Evolutionary conservation across 1,140 invertebrate genomes (phyloP).

Genomic region (Tetragnatha versicolor): DNA sequence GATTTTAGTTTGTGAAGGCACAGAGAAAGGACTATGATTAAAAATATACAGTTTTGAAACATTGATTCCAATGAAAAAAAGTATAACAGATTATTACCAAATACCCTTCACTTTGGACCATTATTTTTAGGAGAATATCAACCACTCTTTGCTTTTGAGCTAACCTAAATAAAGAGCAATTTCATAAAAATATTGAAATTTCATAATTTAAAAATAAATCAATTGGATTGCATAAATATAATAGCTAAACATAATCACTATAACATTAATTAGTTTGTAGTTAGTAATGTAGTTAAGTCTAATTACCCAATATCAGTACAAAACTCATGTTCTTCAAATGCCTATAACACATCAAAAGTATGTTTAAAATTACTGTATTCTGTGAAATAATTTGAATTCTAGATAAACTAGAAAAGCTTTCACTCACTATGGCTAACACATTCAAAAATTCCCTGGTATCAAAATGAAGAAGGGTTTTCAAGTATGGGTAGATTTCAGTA

Average conservation of each 20-base stretch:
- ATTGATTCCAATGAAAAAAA: not conserved
- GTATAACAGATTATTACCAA: conserved; percentile 66
- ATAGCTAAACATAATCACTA: no score
- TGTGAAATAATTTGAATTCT: not conserved
- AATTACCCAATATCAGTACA: conserved; percentile 73
- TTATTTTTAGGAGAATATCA: conserved; percentile 80
- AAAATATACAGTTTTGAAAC: not conserved
- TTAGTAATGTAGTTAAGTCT: not conserved
- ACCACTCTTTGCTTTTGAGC: conserved; percentile 73
- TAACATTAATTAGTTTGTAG: no score
- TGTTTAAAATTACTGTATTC: not conserved
- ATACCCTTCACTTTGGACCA: conserved; percentile 74
- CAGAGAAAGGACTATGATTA: not conserved
- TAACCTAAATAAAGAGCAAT: conserved; percentile 26
- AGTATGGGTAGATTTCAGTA: conserved; percentile 60
- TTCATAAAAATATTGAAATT: no score
- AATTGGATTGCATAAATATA: no score
- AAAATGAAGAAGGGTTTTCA: conserved; percentile 80
- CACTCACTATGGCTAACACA: conserved; percentile 75
- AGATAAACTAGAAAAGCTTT: not conserved
- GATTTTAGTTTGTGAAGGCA: not conserved
- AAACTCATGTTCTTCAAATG: conserved; percentile 86
- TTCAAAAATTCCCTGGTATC: conserved; percentile 90
- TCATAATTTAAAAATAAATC: no score
- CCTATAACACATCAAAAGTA: conserved; percentile 62